Evolutionary conservation across 2,113 vertebrate genomes (phyloP).

Genomic region (cat (Felis catus)): F.catus_Fca126_mat1.0 CM031414.1:20703501-20704000

Average conservation of each 20-base stretch:
- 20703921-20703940: constrained; percentile 17
- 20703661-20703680: constrained; percentile 82
- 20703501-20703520: background rate
- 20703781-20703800: constrained; percentile 88
- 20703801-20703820: constrained; percentile 83
- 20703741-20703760: constrained; percentile 73
- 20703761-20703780: constrained; percentile 85
- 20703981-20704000: background rate
- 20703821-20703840: constrained; percentile 85
- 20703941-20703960: background rate
- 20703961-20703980: constrained; percentile 14
- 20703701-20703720: constrained; percentile 86
- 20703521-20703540: background rate
- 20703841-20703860: constrained; percentile 76
- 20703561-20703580: constrained; percentile 83
- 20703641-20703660: constrained; percentile 82
- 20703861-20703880: constrained; percentile 52
- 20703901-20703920: background rate
- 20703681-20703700: constrained; percentile 77
- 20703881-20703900: constrained; percentile 77
- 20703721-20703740: constrained; percentile 87
- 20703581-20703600: constrained; percentile 77
- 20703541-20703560: constrained; percentile 63
- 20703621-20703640: constrained; percentile 83
- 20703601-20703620: constrained; percentile 77